Conservation (phyloP, 1,140 invertebrate genomes). For the Drosophila malerkotliana region DNA sequence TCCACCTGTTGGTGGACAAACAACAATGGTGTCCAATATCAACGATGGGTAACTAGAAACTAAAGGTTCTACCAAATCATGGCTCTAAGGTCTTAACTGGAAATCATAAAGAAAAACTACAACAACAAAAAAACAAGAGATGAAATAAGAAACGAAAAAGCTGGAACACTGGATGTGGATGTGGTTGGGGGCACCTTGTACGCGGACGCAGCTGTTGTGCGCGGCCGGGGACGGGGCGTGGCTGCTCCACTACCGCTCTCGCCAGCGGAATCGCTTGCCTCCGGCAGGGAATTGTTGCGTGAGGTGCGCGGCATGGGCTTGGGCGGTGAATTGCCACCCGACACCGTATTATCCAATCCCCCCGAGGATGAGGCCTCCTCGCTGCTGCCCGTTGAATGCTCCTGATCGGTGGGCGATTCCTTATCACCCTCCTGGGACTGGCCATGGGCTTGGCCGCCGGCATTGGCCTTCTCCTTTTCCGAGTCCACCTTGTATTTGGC, state of each 20-base stretch:
- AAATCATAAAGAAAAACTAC: not conserved
- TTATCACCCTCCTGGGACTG: slow-evolving; percentile 61
- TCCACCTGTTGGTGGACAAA: not conserved
- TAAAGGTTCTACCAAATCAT: too few species aligned
- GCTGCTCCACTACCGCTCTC: slow-evolving; percentile 57
- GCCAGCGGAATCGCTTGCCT: slow-evolving; percentile 68
- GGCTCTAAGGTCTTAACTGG: too few species aligned
- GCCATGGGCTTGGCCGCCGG: slow-evolving; percentile 2
- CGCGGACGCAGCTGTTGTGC: slow-evolving; percentile 87
- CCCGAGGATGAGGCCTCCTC: slow-evolving; percentile 70
- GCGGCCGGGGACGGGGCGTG: slow-evolving; percentile 88
- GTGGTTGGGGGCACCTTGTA: slow-evolving; percentile 73
- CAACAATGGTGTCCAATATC: not conserved
- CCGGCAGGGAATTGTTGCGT: slow-evolving; percentile 87
- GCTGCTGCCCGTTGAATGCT: slow-evolving; percentile 75
- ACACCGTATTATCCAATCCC: slow-evolving; percentile 57
- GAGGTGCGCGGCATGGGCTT: slow-evolving; percentile 90
- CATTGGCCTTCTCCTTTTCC: slow-evolving; percentile 62
- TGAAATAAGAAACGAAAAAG: slow-evolving; percentile 7
- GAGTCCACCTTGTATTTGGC: slow-evolving; percentile 81
- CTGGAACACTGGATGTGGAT: not conserved
- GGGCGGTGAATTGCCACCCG: slow-evolving; percentile 85
- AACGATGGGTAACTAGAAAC: too few species aligned
- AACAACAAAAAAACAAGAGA: not conserved
- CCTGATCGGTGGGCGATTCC: slow-evolving; percentile 73